These are phyloP conservation scores for Heliocidaris erythrogramma DNA, from an alignment of 35 echinoderm and acorn worm species.

Conservation along the genomic window DNA sequence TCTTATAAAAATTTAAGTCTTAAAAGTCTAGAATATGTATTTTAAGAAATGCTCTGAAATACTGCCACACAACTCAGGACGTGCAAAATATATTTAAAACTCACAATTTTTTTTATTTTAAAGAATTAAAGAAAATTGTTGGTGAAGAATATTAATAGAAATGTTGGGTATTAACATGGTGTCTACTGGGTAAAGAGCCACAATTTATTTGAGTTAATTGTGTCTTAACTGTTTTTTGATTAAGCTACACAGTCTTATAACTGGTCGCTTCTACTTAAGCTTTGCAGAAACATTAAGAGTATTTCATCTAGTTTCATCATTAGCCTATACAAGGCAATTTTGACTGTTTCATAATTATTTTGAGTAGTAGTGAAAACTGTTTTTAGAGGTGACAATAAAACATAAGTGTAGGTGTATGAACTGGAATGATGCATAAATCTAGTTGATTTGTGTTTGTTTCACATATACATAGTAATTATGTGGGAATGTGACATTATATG, in stretches of 20 bases:
- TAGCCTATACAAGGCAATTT: neutral
- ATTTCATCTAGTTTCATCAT: neutral
- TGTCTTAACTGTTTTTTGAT: neutral
- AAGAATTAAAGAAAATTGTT: neutral
- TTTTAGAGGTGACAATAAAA: neutral
- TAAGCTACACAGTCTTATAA: neutral
- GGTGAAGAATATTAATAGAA: neutral
- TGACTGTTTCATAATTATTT: neutral
- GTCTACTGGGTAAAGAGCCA: neutral
- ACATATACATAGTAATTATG: neutral
- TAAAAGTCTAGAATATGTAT: too few relatives aligned
- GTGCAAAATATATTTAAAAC: neutral
- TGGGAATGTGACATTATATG: neutral
- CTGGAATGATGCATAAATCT: neutral
- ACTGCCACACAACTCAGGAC: neutral
- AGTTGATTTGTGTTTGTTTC: neutral
- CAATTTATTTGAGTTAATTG: neutral
- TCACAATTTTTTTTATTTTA: neutral
- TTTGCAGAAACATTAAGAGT: too few relatives aligned
- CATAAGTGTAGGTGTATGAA: neutral
- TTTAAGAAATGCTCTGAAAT: neutral
- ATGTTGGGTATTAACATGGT: neutral
- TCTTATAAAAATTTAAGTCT: too few relatives aligned
- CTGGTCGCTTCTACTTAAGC: too few relatives aligned
- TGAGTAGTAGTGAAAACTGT: neutral